These are phyloP conservation scores for Caenorhabditis tropicalis DNA, from an alignment of 1,140 invertebrate genomes.

Conservation along the genomic window DNA sequence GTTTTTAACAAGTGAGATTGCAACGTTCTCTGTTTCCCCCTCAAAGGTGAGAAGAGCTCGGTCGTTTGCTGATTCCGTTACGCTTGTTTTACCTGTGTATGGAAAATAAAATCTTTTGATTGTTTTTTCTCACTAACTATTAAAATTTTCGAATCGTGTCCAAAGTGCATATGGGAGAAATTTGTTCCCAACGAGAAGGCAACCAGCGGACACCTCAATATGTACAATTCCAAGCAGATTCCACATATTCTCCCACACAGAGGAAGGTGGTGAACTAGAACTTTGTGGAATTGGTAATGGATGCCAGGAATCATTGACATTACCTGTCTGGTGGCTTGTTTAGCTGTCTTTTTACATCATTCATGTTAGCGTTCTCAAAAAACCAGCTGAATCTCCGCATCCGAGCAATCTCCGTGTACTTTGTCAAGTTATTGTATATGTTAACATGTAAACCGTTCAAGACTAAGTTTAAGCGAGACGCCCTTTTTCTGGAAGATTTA, in stretches of 20 bases:
- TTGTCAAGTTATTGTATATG: constrained; percentile 88
- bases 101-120: too few species aligned
- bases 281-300: constrained; percentile 63
- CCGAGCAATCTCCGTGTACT: constrained; percentile 88
- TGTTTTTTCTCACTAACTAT: too few species aligned
- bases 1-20: constrained; percentile 74
- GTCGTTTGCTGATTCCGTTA: constrained; percentile 87
- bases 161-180: constrained; percentile 90
- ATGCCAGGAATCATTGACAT: constrained; percentile 71
- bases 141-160: constrained; percentile 81
- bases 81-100: constrained; percentile 65
- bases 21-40: constrained; percentile 83
- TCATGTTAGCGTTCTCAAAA: constrained; percentile 75
- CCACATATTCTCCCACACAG: constrained; percentile 80
- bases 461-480: constrained; percentile 87
- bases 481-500: constrained; percentile 90
- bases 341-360: background rate
- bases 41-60: constrained; percentile 77
- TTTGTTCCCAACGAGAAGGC: constrained; percentile 94
- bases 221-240: constrained; percentile 96
- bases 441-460: constrained; percentile 95
- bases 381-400: constrained; percentile 84
- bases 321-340: constrained; percentile 59
- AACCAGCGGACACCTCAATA: constrained; percentile 86
- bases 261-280: background rate